phyloP scores from a whole-genome alignment of 2,888 invertebrate species.

The Gryllus longicercus region DNA sequence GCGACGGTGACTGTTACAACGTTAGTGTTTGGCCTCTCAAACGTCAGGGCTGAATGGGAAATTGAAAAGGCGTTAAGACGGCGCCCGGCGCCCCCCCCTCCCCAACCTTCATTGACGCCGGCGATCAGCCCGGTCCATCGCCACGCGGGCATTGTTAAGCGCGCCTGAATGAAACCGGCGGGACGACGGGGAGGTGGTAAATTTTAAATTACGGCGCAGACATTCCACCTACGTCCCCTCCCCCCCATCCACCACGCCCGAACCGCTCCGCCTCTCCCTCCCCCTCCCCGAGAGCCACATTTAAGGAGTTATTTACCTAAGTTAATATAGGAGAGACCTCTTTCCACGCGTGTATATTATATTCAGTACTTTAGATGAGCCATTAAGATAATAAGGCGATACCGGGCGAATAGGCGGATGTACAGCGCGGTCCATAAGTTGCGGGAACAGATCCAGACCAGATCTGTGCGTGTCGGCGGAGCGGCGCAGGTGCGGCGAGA shows the following conservation, averaged over 20 bases:
- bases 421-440: slow-evolving; percentile 11
- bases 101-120: not conserved
- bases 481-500: not conserved
- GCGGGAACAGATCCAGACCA: not conserved
- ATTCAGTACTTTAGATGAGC: slow-evolving; percentile 30
- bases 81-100: not conserved
- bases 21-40: not conserved
- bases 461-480: not conserved
- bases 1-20: no score
- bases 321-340: slow-evolving; percentile 25
- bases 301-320: slow-evolving; percentile 29
- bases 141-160: not conserved
- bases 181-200: slow-evolving; percentile 23
- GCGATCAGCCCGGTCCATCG: not conserved
- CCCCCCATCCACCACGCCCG: not conserved
- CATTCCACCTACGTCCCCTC: slow-evolving; percentile 24
- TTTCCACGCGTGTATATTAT: slow-evolving; percentile 29
- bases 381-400: slow-evolving; percentile 28
- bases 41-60: not conserved
- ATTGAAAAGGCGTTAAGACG: not conserved
- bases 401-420: slow-evolving; percentile 22
- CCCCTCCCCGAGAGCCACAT: no score
- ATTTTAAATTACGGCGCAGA: slow-evolving; percentile 26
- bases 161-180: not conserved
- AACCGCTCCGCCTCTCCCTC: not conserved